A percentile compares a stretch with the other conserved stretches of the same genome.
Conservation (phyloP, 2,113 vertebrate species). For the Paratilapia polleni region DNA sequence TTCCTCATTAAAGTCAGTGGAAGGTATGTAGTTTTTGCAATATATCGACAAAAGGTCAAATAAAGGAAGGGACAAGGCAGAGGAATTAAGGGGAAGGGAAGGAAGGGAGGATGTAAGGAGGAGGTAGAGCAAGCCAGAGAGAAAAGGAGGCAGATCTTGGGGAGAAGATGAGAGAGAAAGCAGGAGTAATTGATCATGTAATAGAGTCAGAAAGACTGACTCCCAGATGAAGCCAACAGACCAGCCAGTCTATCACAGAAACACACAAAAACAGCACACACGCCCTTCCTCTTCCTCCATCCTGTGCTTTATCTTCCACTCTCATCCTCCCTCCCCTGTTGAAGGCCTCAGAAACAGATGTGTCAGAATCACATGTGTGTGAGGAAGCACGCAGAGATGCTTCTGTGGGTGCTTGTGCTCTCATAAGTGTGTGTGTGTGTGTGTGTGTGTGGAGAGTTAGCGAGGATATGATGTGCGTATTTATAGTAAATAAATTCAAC, state of each 20-base stretch:
- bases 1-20: neutral
- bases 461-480: conserved; percentile 51
- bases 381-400: conserved; percentile 14
- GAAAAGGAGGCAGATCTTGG: neutral
- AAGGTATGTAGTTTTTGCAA: neutral
- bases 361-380: conserved; percentile 29
- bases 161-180: neutral
- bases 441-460: conserved; percentile 13
- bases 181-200: conserved; percentile 41
- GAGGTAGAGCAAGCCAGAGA: neutral
- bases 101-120: neutral
- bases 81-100: neutral
- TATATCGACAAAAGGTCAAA: neutral
- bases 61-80: neutral
- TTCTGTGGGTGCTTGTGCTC: neutral
- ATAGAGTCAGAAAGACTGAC: conserved; percentile 19
- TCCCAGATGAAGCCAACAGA: too few relatives aligned
- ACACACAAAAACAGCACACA: neutral
- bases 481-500: conserved; percentile 66
- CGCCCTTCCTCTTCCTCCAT: conserved; percentile 6
- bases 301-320: neutral
- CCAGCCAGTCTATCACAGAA: neutral
- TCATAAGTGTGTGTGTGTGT: neutral
- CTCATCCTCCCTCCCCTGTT: neutral
- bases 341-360: conserved; percentile 47